Conservation (phyloP, 2,113 vertebrate species). For the Daubentonia madagascariensis region DNA sequence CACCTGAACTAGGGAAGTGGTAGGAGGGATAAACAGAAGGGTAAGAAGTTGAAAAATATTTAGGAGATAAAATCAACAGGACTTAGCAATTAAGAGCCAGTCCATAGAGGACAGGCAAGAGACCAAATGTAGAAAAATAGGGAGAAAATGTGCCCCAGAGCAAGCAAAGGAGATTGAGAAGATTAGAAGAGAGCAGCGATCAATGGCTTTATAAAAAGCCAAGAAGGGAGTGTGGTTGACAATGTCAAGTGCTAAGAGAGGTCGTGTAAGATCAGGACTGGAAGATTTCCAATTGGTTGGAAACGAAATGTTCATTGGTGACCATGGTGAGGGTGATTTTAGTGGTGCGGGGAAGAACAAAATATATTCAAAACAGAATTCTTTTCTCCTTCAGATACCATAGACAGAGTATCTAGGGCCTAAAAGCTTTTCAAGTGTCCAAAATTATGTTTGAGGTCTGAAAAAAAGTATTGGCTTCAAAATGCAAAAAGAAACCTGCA, state of each 20-base stretch:
- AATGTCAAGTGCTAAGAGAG: background rate
- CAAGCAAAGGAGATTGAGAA: background rate
- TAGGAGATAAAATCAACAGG: background rate
- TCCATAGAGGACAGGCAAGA: background rate
- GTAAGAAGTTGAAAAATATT: background rate
- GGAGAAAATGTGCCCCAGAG: background rate
- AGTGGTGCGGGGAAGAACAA: background rate
- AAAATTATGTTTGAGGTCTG: background rate
- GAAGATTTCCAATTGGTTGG: background rate
- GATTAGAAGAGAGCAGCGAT: background rate
- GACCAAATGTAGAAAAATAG: background rate
- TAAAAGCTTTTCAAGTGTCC: slow-evolving; percentile 17
- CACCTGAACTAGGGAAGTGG: background rate
- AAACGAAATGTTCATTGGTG: background rate
- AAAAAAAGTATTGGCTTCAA: slow-evolving; percentile 25
- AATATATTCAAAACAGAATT: background rate
- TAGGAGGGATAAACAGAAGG: background rate
- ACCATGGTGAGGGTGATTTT: background rate
- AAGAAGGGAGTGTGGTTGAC: background rate
- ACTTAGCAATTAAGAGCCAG: background rate
- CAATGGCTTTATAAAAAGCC: background rate
- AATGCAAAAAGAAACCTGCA: slow-evolving; percentile 33
- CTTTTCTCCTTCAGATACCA: background rate
- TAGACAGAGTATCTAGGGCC: background rate
- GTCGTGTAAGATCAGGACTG: background rate